Percentiles rank a stretch among this genome's conserved stretches.
These are phyloP conservation scores for Salvelinus fontinalis DNA, from an alignment of 2,113 vertebrate species.

Conservation along the genomic window DNA sequence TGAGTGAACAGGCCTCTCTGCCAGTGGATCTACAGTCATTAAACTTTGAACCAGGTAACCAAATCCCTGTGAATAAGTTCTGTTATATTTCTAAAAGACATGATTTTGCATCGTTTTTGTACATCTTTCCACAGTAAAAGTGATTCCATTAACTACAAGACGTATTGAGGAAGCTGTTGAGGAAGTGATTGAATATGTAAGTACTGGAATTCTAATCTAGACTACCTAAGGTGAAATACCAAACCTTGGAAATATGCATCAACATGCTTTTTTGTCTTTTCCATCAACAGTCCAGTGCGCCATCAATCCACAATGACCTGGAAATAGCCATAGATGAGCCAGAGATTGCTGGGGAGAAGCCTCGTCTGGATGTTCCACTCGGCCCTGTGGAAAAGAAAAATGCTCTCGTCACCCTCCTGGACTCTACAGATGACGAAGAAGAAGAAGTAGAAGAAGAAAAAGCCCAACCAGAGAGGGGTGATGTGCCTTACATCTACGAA, in stretches of 20 bases:
- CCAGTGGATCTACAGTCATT: slow-evolving; percentile 80
- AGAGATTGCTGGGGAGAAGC: slow-evolving; percentile 13
- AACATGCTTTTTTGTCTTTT: slow-evolving; percentile 8
- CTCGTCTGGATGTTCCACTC: slow-evolving; percentile 25
- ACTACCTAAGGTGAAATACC: not conserved
- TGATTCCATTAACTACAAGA: not conserved
- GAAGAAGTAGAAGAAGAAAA: not conserved
- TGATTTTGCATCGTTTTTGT: slow-evolving; percentile 5
- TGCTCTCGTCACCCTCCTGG: slow-evolving; percentile 53
- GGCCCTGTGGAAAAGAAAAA: slow-evolving; percentile 58
- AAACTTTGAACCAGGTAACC: slow-evolving; percentile 71
- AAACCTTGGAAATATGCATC: not conserved
- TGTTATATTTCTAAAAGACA: not conserved
- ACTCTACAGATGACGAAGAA: slow-evolving; percentile 33
- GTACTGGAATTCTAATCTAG: no score
- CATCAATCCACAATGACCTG: slow-evolving; percentile 59
- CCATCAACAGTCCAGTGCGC: slow-evolving; percentile 51
- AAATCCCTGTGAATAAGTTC: not conserved
- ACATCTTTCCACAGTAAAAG: slow-evolving; percentile 5
- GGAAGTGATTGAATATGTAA: not conserved
- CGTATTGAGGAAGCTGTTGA: slow-evolving; percentile 14
- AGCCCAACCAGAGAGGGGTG: not conserved
- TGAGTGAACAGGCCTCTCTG: slow-evolving; percentile 80
- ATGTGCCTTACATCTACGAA: not conserved
- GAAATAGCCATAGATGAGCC: slow-evolving; percentile 41